A percentile compares a stretch with the other conserved stretches of the same genome.
phyloP scores from a whole-genome alignment of 2,888 invertebrate genomes.

The Yponomeuta malinellus region DNA sequence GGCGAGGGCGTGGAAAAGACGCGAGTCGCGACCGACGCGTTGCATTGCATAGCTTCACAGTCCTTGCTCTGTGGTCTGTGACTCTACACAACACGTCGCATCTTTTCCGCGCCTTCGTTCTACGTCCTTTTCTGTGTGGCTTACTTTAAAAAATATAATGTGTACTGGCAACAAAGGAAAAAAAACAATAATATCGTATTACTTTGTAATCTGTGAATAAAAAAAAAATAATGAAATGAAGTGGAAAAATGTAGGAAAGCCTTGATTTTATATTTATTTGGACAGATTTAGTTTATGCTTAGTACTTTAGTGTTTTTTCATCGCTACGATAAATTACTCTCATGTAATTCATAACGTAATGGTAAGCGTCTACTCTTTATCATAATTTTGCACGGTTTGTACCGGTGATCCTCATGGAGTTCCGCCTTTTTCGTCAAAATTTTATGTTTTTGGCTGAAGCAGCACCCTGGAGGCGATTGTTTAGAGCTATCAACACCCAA shows the following conservation, averaged over 20 bases:
- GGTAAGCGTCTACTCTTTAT: slow-evolving; percentile 39
- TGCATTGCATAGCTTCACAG: no score
- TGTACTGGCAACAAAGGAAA: no score
- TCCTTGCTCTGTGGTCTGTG: no score
- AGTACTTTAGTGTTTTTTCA: background rate
- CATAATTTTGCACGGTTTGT: background rate
- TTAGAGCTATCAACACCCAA: background rate
- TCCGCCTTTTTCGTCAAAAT: background rate
- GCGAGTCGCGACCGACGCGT: no score
- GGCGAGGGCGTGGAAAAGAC: no score
- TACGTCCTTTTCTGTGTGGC: no score
- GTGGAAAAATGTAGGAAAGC: background rate
- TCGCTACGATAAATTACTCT: background rate
- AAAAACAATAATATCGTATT: no score
- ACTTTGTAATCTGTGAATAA: background rate
- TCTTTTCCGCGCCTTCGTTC: no score
- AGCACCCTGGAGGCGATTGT: background rate
- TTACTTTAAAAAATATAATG: no score
- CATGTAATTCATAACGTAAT: slow-evolving; percentile 36
- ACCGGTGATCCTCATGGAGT: slow-evolving; percentile 2
- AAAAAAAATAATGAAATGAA: background rate
- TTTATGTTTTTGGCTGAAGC: background rate
- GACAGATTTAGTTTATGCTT: background rate
- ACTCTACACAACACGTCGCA: no score
- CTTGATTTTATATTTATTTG: background rate